A percentile compares a stretch with the other conserved stretches of the same genome.
Conservation (phyloP, 1,140 invertebrate species). For the Heterodera carotae region DNA sequence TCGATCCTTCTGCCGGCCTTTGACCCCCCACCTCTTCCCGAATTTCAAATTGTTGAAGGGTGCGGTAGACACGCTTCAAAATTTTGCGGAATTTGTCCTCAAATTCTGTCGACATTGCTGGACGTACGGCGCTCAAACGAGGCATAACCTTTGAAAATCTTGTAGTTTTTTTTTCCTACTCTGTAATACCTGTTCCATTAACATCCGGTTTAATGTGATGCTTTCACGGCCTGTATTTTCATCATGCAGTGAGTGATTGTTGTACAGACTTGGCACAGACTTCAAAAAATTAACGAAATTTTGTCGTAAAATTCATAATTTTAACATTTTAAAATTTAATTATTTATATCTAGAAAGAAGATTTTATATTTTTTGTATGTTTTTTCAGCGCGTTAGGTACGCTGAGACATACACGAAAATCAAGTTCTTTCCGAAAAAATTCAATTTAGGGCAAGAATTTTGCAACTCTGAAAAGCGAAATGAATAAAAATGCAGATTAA, state of each 20-base stretch:
- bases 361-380: no score
- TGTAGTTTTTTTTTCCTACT: neutral
- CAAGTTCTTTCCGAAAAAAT: no score
- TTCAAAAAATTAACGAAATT: neutral
- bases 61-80: constrained; percentile 59
- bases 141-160: constrained; percentile 55
- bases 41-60: constrained; percentile 69
- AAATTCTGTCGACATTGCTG: constrained; percentile 56
- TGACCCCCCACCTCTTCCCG: constrained; percentile 64
- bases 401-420: no score
- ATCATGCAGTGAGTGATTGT: neutral
- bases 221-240: constrained; percentile 40
- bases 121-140: constrained; percentile 31
- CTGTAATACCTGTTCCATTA: constrained; percentile 53
- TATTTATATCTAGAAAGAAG: no score
- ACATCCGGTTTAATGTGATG: constrained; percentile 48
- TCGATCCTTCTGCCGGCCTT: no score
- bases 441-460: no score
- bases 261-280: neutral
- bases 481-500: no score
- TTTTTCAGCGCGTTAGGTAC: no score
- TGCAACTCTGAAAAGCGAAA: no score
- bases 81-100: constrained; percentile 59
- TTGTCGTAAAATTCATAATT: neutral
- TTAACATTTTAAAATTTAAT: no score